Percentiles rank a stretch among this genome's conserved stretches.
Conservation (phyloP, 1,140 invertebrate species). For the Cylas formicarius region DNA sequence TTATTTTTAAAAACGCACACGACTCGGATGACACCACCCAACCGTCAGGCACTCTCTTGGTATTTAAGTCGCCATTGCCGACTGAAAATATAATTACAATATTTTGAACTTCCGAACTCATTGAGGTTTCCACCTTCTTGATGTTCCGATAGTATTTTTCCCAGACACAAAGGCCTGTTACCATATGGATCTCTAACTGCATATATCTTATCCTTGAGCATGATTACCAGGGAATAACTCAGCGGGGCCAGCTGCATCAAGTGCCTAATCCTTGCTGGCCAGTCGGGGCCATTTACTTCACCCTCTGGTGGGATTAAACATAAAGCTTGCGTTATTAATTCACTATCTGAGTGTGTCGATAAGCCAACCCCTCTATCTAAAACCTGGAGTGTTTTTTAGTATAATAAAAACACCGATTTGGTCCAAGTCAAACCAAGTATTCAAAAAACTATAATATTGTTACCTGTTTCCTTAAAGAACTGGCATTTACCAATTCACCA, state of each 20-base stretch:
- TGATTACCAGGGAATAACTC: conserved; percentile 89
- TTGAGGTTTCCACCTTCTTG: too few relatives aligned
- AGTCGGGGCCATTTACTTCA: conserved; percentile 81
- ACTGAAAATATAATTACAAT: conserved; percentile 20
- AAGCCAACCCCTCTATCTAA: conserved; percentile 83
- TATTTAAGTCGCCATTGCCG: conserved; percentile 31
- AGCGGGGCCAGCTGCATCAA: conserved; percentile 85
- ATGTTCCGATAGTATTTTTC: conserved; percentile 75
- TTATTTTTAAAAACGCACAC: conserved; percentile 86
- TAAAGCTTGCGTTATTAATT: conserved; percentile 91
- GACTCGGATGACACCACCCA: conserved; percentile 97
- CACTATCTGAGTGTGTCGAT: conserved; percentile 91
- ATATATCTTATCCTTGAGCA: conserved; percentile 90
- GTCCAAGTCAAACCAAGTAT: conserved; percentile 2
- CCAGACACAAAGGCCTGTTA: conserved; percentile 89
- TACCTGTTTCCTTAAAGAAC: conserved; percentile 69
- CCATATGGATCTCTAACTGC: conserved; percentile 92
- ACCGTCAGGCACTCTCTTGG: conserved; percentile 52
- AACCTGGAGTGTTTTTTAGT: conserved; percentile 50
- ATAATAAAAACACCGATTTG: not conserved
- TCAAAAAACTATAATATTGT: conserved; percentile 8
- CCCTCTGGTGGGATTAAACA: conserved; percentile 86
- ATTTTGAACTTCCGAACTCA: too few relatives aligned
- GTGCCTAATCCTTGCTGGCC: conserved; percentile 82
- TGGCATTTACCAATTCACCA: conserved; percentile 92